phyloP scores from a whole-genome alignment of 2,113 vertebrate genomes.

The Calyptommatus sinebrachiatus region DNA sequence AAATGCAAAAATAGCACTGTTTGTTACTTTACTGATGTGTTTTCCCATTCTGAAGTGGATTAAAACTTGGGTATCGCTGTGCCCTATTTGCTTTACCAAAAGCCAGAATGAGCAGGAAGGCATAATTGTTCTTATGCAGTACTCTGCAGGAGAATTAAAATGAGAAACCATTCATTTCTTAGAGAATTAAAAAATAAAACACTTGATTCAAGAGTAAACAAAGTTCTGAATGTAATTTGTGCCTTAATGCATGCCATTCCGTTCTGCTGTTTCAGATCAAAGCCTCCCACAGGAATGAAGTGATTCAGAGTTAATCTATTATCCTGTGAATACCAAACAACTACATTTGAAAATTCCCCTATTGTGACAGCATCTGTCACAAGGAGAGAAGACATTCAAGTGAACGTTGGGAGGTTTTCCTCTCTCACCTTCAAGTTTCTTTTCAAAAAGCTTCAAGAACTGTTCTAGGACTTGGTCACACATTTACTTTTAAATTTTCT shows the following conservation, averaged over 20 bases:
- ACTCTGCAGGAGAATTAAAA: slow-evolving; percentile 12
- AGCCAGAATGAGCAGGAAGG: background rate
- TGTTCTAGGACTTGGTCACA: background rate
- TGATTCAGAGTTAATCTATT: slow-evolving; percentile 13
- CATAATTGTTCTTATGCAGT: slow-evolving; percentile 1
- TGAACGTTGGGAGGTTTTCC: background rate
- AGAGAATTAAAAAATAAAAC: slow-evolving; percentile 38
- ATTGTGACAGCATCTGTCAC: slow-evolving; percentile 10
- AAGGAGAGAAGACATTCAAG: background rate
- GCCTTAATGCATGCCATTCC: background rate
- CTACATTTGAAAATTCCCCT: slow-evolving; percentile 10
- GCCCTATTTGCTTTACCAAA: background rate
- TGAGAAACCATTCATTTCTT: background rate
- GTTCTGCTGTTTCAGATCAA: background rate
- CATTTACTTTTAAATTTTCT: background rate
- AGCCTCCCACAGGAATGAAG: background rate
- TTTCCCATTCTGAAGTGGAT: too few species aligned
- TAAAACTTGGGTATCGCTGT: too few species aligned
- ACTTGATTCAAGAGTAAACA: slow-evolving; percentile 9
- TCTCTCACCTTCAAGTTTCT: background rate
- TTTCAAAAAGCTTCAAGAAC: background rate
- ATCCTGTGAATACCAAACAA: slow-evolving; percentile 20
- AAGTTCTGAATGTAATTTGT: background rate
- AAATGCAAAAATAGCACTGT: too few species aligned
- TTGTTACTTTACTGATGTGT: too few species aligned